phyloP scores from a whole-genome alignment of 2,113 vertebrate species.

The Neofelis nebulosa region DNA sequence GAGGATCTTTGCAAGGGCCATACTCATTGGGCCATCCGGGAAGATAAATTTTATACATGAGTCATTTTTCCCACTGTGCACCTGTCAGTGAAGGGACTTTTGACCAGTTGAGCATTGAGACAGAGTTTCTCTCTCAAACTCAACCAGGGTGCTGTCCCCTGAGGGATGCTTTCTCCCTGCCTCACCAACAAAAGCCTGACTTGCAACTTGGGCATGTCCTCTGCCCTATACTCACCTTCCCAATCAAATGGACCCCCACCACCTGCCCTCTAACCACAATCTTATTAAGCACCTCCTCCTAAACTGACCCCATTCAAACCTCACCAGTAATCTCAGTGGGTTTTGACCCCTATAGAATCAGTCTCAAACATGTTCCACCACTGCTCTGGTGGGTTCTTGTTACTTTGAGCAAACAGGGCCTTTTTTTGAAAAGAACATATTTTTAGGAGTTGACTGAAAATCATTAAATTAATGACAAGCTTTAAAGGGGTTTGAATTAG shows the following conservation, averaged over 20 bases:
- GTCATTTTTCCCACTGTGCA: background rate
- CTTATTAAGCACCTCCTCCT: background rate
- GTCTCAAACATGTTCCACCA: background rate
- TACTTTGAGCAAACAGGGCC: background rate
- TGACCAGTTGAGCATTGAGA: background rate
- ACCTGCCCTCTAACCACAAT: background rate
- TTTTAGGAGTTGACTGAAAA: background rate
- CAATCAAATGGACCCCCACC: background rate
- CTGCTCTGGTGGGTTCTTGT: background rate
- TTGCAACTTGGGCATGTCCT: background rate
- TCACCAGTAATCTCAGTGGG: background rate
- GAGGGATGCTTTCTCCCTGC: background rate
- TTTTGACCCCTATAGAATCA: background rate
- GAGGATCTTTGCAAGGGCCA: background rate
- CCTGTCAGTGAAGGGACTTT: background rate
- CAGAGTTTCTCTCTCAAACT: background rate
- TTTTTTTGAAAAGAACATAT: background rate
- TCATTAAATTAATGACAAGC: background rate
- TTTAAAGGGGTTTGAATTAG: background rate
- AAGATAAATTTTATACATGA: background rate
- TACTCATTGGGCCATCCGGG: background rate
- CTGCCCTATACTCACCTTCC: background rate
- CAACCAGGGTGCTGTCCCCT: background rate
- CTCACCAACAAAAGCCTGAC: background rate
- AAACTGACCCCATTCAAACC: background rate